These are phyloP conservation scores for Xenotilapia caudafasciata DNA, from an alignment of 2,113 vertebrate genomes.

Conservation along the genomic window DNA sequence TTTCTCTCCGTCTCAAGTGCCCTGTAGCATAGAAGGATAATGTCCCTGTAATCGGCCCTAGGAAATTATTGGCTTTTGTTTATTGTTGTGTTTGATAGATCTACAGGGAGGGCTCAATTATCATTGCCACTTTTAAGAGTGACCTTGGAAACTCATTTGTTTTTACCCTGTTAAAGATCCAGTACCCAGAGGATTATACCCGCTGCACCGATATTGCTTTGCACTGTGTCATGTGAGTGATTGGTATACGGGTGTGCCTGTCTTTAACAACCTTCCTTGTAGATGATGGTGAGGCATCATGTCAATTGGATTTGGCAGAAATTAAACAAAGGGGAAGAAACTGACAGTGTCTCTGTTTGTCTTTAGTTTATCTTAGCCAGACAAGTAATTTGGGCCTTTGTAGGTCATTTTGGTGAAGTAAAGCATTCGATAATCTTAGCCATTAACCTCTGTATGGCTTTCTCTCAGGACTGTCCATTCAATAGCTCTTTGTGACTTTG, in stretches of 20 bases:
- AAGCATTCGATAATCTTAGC: constrained; percentile 21
- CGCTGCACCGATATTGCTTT: neutral
- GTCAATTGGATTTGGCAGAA: neutral
- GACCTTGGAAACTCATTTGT: constrained; percentile 76
- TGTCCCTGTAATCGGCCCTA: constrained; percentile 32
- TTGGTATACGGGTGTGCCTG: neutral
- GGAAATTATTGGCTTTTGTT: constrained; percentile 66
- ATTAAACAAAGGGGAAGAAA: neutral
- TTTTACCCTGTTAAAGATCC: constrained; percentile 63
- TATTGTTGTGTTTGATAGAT: constrained; percentile 69
- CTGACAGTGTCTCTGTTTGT: neutral
- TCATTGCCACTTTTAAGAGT: constrained; percentile 47
- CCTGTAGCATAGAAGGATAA: constrained; percentile 1
- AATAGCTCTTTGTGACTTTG: constrained; percentile 8
- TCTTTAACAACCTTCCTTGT: neutral
- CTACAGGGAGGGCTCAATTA: constrained; percentile 64
- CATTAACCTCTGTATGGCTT: constrained; percentile 3
- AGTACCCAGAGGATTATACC: constrained; percentile 47
- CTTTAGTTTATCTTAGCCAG: neutral
- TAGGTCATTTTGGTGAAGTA: constrained; percentile 3
- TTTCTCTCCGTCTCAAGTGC: neutral
- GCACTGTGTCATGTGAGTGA: constrained; percentile 10
- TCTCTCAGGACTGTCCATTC: neutral
- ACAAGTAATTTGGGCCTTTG: neutral
- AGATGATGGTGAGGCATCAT: neutral